Evolutionary conservation across 2,888 invertebrate genomes (phyloP), one percentile per base, ranked within the genome.

Genomic region (Melangyna quadrimaculata): DNA sequence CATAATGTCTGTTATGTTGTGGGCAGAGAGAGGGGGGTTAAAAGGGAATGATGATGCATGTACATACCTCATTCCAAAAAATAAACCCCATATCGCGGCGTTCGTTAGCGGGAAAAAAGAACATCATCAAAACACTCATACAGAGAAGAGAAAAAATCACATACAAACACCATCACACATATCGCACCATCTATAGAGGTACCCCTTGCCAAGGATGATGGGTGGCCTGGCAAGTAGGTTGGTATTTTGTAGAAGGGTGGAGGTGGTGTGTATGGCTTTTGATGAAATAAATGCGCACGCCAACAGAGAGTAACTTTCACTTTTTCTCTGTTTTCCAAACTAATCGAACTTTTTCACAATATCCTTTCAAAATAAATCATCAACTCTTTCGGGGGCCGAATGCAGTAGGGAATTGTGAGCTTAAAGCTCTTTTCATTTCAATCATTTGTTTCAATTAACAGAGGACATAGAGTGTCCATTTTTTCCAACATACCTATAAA

Each of bases 231-330:
- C 51, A 51, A 51, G n/a, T n/a, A n/a, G n/a, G n/a, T n/a, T n/a
- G n/a, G n/a, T n/a, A n/a, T n/a, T n/a, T 51, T 51, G 27, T 12
- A 22, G 57, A 19, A 35, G 29, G 53, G 71, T 17, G 67, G 40
- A 48, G 55, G 17, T 55, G 19, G 65, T n/a, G 22, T 57, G 22
- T 3, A 6, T 27, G 6, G 27, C 3, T 27, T 4, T 71, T 14
- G 29, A 51, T 59, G 19, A 14, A 32, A 48, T 78, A 72, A 80
- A 81, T 86, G 81, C 73, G 77, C 77, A 81, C 77, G 86, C 81
- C 81, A n/a, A n/a, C n/a, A 86, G 84, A 86, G 81, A 86, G 73
- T 51, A 77, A 86, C 86, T 86, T 86, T 86, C 86, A 86, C 86
- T 86, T 86, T 86, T 79, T 37, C 59, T 59, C 59, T 55, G 32